A percentile compares a stretch with the other conserved stretches of the same genome.
Evolutionary conservation across 37 sponge, comb jelly and placozoan genomes (phyloP).

Genomic region (Chondrosia reniformis): DNA sequence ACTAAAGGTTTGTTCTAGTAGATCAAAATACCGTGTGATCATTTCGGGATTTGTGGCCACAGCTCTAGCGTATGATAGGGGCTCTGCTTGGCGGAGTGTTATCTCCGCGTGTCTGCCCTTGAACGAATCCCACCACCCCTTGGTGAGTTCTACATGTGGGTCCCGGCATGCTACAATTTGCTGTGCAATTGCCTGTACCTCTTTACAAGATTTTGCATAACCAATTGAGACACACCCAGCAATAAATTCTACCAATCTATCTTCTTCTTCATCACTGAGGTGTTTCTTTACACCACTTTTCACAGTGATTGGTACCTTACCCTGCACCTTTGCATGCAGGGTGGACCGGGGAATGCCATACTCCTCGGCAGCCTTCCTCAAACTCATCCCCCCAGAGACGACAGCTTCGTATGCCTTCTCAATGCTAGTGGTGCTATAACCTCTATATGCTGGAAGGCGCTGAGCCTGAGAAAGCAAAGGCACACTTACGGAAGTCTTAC

Average conservation of each 20-base stretch:
- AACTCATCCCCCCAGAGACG: neutral
- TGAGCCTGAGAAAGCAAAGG: no score
- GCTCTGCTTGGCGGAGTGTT: neutral
- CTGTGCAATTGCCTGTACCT: slow-evolving; percentile 9
- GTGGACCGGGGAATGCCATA: slow-evolving; percentile 24
- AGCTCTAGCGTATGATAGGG: neutral
- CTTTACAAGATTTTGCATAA: slow-evolving; percentile 16
- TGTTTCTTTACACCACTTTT: neutral
- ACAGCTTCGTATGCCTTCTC: neutral
- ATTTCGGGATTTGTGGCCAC: neutral
- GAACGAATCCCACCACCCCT: slow-evolving; percentile 18
- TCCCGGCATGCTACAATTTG: neutral
- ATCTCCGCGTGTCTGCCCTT: neutral
- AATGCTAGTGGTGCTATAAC: neutral
- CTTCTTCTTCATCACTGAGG: slow-evolving; percentile 7
- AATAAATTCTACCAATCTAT: slow-evolving; percentile 6
- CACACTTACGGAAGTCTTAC: no score
- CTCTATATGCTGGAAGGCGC: neutral
- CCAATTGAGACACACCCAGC: slow-evolving; percentile 14
- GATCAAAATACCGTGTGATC: neutral
- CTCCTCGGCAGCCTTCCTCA: slow-evolving; percentile 7
- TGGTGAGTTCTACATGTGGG: neutral
- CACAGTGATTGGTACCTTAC: neutral
- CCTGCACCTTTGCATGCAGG: neutral
- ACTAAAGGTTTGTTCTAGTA: neutral